Evolutionary conservation across 2,888 invertebrate species (phyloP), one percentile per base, ranked within the genome.

Genomic region (Stegophylla sp.): DNA sequence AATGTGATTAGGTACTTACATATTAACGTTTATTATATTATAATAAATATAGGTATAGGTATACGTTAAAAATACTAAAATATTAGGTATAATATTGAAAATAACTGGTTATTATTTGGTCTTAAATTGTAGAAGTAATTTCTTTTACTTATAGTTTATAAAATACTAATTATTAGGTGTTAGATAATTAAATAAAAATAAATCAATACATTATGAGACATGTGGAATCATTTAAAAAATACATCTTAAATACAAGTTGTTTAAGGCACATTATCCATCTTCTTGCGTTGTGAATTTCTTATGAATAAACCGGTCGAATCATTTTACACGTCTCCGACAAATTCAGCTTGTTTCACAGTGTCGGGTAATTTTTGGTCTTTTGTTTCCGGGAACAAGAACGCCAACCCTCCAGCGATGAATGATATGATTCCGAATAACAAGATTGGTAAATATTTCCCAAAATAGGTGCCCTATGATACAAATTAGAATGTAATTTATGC

Each of bases 381-480:
- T 0, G 93, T 93, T 86, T 93, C 93, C 0, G 93, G 93, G 82
- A 92, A 90, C 84, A 90, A 86, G 26, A 92, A 86, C 0, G 91
- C 90, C 81, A 92, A 85, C n/a, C 89, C 82, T 20, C 90, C 91
- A 63, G 91, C 91, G 69, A 90, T 85, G 3, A 90, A 84, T 69
- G 91, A 89, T 89, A 91, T 90, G 1, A 85, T 86, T 0, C 91
- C 90, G 84, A 92, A 92, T 73, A 91, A 88, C 51, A 91, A 87
- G 3, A 91, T 88, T 1, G 92, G 92, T 86, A 92, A 87, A 1
- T 88, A 85, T 41, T 85, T 83, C 41, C 83, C 83, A 17, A 84
- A 82, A 82, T 83, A 83, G 9, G 56, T 3, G 12, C 82, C 71
- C 84, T 84, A 51, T 10, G n/a, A 2, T 53, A 3, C 53, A 20